These are phyloP conservation scores for Arvicanthis niloticus DNA, from an alignment of 2,113 vertebrate species.

Conservation along the genomic window DNA sequence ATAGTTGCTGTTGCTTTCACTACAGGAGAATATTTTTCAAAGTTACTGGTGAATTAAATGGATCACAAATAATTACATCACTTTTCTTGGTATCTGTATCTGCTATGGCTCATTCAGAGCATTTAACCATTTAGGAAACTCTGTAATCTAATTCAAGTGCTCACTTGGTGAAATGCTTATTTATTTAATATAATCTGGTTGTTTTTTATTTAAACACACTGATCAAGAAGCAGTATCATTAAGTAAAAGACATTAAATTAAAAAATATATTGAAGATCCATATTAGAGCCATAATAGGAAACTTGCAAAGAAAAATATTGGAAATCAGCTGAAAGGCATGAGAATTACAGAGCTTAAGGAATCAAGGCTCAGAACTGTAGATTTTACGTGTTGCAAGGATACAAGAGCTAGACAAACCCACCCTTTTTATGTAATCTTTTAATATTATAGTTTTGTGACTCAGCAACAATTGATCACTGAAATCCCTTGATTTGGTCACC, in stretches of 20 bases:
- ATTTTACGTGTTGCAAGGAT: rapidly evolving
- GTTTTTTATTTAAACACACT: neutral
- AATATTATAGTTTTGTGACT: neutral
- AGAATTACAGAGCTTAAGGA: rapidly evolving
- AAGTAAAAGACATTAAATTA: neutral
- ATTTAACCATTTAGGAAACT: conserved; percentile 64
- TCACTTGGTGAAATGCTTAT: neutral
- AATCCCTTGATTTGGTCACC: neutral
- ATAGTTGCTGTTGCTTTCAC: neutral
- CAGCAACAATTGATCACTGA: neutral
- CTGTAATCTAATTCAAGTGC: neutral
- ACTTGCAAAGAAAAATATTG: neutral
- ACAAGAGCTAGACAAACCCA: rapidly evolving
- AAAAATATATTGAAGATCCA: neutral
- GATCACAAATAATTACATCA: conserved; percentile 79
- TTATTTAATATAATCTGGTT: conserved; percentile 36
- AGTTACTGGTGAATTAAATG: conserved; percentile 44
- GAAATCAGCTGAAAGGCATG: neutral
- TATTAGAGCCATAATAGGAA: neutral
- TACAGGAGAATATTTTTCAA: conserved; percentile 64
- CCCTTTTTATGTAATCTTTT: neutral
- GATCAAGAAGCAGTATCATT: neutral
- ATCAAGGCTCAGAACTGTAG: neutral
- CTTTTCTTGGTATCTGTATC: conserved; percentile 73
- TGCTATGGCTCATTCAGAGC: conserved; percentile 23